Conservation (phyloP, 2,888 invertebrate species). For the Gari tellinella region DNA sequence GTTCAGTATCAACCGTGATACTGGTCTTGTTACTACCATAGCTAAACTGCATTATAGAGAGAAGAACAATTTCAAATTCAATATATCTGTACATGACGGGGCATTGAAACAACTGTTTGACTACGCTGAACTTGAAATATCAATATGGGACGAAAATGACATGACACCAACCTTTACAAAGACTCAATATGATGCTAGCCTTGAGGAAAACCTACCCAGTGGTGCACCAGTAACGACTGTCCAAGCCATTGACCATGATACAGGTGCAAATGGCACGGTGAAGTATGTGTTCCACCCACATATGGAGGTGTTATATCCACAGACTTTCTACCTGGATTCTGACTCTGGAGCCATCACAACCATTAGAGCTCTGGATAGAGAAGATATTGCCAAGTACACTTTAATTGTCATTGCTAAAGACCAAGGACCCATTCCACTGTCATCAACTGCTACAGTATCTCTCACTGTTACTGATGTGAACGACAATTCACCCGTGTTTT, state of each 20-base stretch:
- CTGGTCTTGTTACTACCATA: slow-evolving; percentile 94
- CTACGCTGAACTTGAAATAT: slow-evolving; percentile 94
- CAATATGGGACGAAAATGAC: slow-evolving; percentile 97
- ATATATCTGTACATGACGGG: slow-evolving; percentile 96
- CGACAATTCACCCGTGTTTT: slow-evolving; percentile 96
- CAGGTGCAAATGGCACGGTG: slow-evolving; percentile 91
- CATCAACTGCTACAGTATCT: slow-evolving; percentile 94
- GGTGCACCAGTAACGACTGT: slow-evolving; percentile 87
- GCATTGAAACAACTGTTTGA: slow-evolving; percentile 97
- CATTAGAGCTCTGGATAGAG: slow-evolving; percentile 89
- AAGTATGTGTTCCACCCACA: slow-evolving; percentile 89
- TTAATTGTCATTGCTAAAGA: slow-evolving; percentile 95
- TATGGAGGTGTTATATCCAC: slow-evolving; percentile 93
- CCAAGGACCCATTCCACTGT: slow-evolving; percentile 93
- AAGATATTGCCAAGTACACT: slow-evolving; percentile 89
- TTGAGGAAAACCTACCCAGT: slow-evolving; percentile 68
- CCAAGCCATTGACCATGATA: slow-evolving; percentile 93
- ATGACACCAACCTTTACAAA: slow-evolving; percentile 92
- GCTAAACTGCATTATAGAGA: slow-evolving; percentile 90
- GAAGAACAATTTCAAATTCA: slow-evolving; percentile 92
- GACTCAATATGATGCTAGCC: slow-evolving; percentile 52
- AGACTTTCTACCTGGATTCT: slow-evolving; percentile 95
- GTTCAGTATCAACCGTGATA: slow-evolving; percentile 94
- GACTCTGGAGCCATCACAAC: slow-evolving; percentile 95
- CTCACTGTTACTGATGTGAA: slow-evolving; percentile 94